phyloP scores from a whole-genome alignment of 2,888 invertebrate species.

The Iphiclides podalirius region DNA sequence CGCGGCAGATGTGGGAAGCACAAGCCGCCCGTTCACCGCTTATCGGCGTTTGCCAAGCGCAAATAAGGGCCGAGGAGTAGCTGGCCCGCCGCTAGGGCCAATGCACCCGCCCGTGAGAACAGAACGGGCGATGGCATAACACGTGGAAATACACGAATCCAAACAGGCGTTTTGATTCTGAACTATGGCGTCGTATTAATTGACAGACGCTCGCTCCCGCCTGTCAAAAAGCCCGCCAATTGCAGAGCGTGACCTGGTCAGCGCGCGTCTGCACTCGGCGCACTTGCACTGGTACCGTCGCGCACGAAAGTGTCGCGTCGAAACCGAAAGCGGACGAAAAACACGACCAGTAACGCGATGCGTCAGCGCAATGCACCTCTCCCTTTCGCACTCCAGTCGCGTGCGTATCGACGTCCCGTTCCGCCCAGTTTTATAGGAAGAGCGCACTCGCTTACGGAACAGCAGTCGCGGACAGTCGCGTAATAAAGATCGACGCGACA shows the following conservation, averaged over 20 bases:
- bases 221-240: no score
- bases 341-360: constrained; percentile 68
- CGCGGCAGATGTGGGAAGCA: constrained; percentile 77
- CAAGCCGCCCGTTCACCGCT: constrained; percentile 68
- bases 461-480: neutral
- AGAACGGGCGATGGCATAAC: constrained; percentile 55
- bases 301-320: constrained; percentile 30
- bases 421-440: constrained; percentile 57
- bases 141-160: constrained; percentile 67
- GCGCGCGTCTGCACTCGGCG: neutral
- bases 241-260: neutral
- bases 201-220: no score
- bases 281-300: neutral
- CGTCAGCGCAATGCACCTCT: constrained; percentile 70
- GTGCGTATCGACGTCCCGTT: constrained; percentile 33
- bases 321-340: constrained; percentile 66
- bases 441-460: constrained; percentile 48
- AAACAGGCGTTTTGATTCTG: no score
- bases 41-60: constrained; percentile 71
- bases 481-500: constrained; percentile 50
- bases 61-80: constrained; percentile 43
- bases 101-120: constrained; percentile 67
- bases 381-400: constrained; percentile 34
- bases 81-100: constrained; percentile 45
- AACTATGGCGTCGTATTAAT: no score